Evolutionary conservation across 2,888 invertebrate species (phyloP).

Genomic region (Apoda limacodes): DNA sequence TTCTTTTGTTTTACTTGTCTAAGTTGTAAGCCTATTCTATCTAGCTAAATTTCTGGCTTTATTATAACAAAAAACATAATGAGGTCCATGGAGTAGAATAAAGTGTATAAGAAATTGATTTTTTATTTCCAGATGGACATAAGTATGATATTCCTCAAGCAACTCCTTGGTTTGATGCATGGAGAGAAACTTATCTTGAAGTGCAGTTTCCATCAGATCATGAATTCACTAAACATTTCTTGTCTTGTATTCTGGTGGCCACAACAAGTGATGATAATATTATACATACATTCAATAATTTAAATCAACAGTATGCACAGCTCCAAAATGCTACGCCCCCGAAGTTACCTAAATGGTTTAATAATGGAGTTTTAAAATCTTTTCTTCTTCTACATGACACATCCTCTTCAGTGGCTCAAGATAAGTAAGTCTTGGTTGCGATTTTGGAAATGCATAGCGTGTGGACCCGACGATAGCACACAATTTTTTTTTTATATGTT

Average conservation of each 20-base stretch:
- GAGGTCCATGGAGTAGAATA: too few species aligned
- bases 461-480: too few species aligned
- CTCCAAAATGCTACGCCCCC: constrained; percentile 80
- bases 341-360: constrained; percentile 87
- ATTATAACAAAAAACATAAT: too few species aligned
- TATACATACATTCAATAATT: constrained; percentile 82
- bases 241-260: constrained; percentile 84
- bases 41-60: too few species aligned
- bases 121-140: constrained; percentile 53
- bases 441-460: not conserved
- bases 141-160: constrained; percentile 78
- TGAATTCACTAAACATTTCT: constrained; percentile 93
- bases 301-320: constrained; percentile 85
- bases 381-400: constrained; percentile 92
- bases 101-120: too few species aligned
- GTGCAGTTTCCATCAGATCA: constrained; percentile 93
- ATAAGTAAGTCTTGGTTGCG: constrained; percentile 70
- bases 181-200: constrained; percentile 91
- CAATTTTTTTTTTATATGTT: too few species aligned
- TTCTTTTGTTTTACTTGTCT: too few species aligned
- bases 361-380: constrained; percentile 83
- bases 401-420: constrained; percentile 75
- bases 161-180: constrained; percentile 96
- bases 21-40: too few species aligned
- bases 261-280: constrained; percentile 81